Conservation (phyloP, 2,888 invertebrate species). For the Epistrophella euchroma region DNA sequence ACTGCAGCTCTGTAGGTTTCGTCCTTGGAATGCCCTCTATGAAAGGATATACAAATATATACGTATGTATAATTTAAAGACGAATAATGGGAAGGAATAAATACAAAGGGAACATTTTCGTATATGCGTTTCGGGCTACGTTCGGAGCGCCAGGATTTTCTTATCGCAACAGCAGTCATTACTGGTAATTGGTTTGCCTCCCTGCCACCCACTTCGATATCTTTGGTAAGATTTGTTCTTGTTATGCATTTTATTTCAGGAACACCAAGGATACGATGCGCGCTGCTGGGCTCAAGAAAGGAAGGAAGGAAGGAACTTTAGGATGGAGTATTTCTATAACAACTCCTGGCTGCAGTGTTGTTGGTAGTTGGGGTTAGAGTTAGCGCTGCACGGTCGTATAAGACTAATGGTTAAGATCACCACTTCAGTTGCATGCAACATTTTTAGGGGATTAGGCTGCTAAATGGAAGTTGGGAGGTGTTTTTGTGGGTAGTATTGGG, state of each 20-base stretch:
- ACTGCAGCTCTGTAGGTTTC: constrained; percentile 59
- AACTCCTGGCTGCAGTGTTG: constrained; percentile 31
- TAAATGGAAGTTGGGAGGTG: constrained; percentile 23
- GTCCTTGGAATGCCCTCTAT: constrained; percentile 74
- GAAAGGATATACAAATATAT: constrained; percentile 11
- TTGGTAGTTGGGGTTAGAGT: constrained; percentile 61
- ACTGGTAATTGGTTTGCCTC: constrained; percentile 81
- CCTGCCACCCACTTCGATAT: constrained; percentile 33
- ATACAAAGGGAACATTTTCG: constrained; percentile 70
- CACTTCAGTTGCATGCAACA: constrained; percentile 73
- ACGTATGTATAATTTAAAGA: not conserved
- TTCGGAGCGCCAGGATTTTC: constrained; percentile 68
- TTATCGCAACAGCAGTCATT: constrained; percentile 80
- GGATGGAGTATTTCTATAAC: constrained; percentile 37
- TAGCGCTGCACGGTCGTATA: constrained; percentile 61
- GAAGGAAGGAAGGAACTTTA: constrained; percentile 68
- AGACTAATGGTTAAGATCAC: constrained; percentile 74
- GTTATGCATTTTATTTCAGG: constrained; percentile 43
- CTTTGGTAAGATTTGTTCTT: constrained; percentile 43
- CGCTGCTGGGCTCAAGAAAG: constrained; percentile 21
- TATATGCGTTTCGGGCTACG: constrained; percentile 67
- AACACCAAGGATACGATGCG: constrained; percentile 27
- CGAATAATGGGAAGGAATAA: constrained; percentile 31
- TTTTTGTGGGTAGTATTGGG: constrained; percentile 27
- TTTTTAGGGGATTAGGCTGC: constrained; percentile 72